Conservation (phyloP, 1,140 invertebrate species). For the Ips typographus region DNA sequence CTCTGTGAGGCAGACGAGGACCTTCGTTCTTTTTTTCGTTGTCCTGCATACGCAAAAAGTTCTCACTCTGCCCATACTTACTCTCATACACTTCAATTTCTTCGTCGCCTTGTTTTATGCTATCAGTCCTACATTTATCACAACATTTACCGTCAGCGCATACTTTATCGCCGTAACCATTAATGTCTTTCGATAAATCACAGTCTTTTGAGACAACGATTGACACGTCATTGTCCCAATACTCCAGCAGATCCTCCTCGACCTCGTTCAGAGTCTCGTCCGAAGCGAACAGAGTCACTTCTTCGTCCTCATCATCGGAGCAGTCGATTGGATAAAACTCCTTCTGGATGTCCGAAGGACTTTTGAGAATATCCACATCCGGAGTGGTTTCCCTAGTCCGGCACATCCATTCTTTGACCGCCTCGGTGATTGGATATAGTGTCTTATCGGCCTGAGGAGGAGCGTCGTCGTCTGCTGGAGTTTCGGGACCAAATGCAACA, state of each 20-base stretch:
- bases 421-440: constrained; percentile 48
- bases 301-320: constrained; percentile 32
- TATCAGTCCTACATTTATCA: constrained; percentile 19
- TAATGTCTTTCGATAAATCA: constrained; percentile 18
- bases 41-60: constrained; percentile 42
- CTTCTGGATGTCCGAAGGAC: constrained; percentile 44
- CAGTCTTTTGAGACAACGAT: constrained; percentile 19
- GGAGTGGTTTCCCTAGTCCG: constrained; percentile 49
- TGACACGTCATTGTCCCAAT: constrained; percentile 42
- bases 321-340: constrained; percentile 35
- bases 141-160: constrained; percentile 15
- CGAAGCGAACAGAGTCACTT: constrained; percentile 35
- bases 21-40: constrained; percentile 41
- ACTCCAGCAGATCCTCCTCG: constrained; percentile 38
- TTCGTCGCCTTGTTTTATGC: constrained; percentile 40
- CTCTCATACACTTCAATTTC: constrained; percentile 47
- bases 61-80: constrained; percentile 48
- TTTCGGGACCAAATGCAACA: constrained; percentile 11
- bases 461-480: constrained; percentile 17
- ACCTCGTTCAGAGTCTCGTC: constrained; percentile 5
- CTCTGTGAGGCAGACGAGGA: constrained; percentile 45
- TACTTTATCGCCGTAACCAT: constrained; percentile 3
- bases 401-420: constrained; percentile 51
- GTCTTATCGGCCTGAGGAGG: constrained; percentile 26
- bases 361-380: constrained; percentile 50